Conservation (phyloP, 2,797 vertebrate genomes). For the Vipera latastei region DNA sequence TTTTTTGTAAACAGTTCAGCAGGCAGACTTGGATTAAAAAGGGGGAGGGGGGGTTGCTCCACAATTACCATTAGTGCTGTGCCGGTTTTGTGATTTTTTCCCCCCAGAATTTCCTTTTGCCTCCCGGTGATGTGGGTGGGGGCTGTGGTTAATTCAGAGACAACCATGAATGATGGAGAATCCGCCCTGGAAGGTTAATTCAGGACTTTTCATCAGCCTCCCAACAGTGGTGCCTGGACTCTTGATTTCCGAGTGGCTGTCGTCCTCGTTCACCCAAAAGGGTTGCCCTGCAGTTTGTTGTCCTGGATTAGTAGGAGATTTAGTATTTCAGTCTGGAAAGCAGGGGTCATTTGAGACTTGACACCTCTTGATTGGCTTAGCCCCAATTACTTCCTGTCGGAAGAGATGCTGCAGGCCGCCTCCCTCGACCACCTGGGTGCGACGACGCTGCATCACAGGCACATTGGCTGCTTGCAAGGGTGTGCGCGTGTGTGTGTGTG, state of each 20-base stretch:
- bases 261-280: not conserved
- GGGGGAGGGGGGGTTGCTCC: not conserved
- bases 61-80: not conserved
- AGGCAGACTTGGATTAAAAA: not conserved
- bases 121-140: not conserved
- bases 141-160: not conserved
- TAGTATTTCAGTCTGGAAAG: not conserved
- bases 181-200: not conserved
- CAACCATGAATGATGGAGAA: not conserved
- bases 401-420: not conserved
- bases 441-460: not conserved
- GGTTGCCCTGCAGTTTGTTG: conserved; percentile 1
- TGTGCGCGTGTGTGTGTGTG: too few relatives aligned
- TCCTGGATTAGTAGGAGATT: conserved; percentile 27
- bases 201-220: conserved; percentile 44
- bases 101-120: not conserved
- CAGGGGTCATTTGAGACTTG: not conserved
- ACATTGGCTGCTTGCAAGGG: not conserved
- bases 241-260: not conserved
- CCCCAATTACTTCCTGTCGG: not conserved
- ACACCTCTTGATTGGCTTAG: not conserved
- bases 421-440: too few relatives aligned
- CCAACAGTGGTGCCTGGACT: conserved; percentile 29
- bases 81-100: not conserved
- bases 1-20: not conserved